A percentile compares a stretch with the other conserved stretches of the same genome.
Evolutionary conservation across 2,113 vertebrate genomes (phyloP).

Genomic region (Centropristis striata): DNA sequence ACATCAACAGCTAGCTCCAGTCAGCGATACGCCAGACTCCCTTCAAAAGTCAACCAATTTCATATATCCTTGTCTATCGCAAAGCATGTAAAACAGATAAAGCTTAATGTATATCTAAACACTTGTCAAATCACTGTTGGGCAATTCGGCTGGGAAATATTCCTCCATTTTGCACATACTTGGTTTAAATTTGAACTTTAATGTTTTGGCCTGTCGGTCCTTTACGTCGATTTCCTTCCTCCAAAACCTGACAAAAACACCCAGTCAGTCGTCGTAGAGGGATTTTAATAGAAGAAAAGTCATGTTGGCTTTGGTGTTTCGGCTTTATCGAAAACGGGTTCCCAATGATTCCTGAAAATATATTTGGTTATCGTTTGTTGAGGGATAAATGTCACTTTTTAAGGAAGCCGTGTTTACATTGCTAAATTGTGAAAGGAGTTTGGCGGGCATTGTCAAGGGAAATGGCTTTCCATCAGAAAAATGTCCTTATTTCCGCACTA

Average conservation of each 20-base stretch:
- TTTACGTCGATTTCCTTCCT: neutral
- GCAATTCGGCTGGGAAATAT: conserved; percentile 1
- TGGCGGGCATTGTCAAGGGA: neutral
- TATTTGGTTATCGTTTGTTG: neutral
- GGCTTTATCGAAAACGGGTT: neutral
- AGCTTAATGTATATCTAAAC: neutral
- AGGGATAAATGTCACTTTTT: neutral
- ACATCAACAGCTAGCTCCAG: conserved; percentile 1
- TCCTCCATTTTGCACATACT: neutral
- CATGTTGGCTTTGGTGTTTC: neutral
- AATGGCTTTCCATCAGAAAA: too few relatives aligned
- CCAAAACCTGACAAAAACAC: neutral
- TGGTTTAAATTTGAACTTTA: neutral
- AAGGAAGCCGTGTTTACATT: neutral
- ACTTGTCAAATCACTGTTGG: fast-evolving
- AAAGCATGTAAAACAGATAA: too few relatives aligned
- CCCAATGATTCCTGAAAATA: neutral
- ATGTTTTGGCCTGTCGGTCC: conserved; percentile 22
- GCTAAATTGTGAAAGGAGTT: neutral
- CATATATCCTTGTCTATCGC: fast-evolving
- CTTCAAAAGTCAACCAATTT: neutral
- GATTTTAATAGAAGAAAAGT: neutral
- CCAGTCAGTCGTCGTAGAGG: neutral
- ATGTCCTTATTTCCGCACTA: neutral
- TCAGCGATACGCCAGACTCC: neutral